Evolutionary conservation across 2,888 invertebrate genomes (phyloP), one percentile per base, ranked within the genome.

Genomic region (Tipula lateralis): DNA sequence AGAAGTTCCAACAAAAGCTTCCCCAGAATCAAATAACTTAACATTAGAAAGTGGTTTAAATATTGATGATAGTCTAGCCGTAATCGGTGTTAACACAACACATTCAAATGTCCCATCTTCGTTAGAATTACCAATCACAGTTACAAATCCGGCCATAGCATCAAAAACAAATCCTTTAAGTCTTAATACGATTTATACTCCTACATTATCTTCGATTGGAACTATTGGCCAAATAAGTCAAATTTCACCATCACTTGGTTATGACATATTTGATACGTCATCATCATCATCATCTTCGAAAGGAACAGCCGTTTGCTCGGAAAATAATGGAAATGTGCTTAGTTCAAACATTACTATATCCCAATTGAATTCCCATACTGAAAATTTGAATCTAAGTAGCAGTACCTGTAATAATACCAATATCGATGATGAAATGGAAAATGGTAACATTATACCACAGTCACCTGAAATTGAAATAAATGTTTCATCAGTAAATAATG

Each of bases 61-160:
- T 87, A 87, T 93, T 85, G 92, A 93, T 83, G 92, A 91, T 85
- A 92, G 92, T 81, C 89, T 93, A 16, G 93, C 92, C 0, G 92
- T 92, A 0, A 92, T 93, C 85, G 93, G 93, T 24, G 92, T 93
- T 3, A 91, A 92, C 44, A 86, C 88, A 30, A 87, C 88, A 84
- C 90, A 92, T 29, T 90, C 91, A 84, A 89, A 91, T 81, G 92
- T 95, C 85, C 93, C 95, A 24, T 93, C 94, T 12, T 94, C 94
- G 1, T 91, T 95, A 1, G 94, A 95, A 88, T 89, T 95, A 87
- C 95, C 95, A 12, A 95, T 95, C 84, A 95, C 95, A 0, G 93
- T 95, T 24, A 94, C 95, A 0, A 94, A 95, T 90, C 95, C 95
- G 24, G 93, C 92, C 85, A 95, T 95, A 87, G 93, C 94, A 13